Evolutionary conservation across 2,797 vertebrate species (phyloP).

Genomic region (Sebastes wilsoni): DNA sequence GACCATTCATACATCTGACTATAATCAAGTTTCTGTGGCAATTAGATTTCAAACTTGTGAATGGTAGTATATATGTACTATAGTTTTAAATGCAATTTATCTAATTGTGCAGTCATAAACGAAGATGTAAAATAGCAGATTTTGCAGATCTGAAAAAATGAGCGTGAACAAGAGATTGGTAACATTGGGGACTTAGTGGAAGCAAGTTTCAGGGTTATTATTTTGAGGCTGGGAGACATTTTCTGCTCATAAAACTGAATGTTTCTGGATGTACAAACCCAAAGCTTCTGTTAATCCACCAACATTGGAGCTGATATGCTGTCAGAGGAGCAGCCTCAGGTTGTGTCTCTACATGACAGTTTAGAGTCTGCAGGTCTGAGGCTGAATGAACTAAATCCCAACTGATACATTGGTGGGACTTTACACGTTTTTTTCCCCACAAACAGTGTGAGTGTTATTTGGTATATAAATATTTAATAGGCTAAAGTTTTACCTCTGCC

Average conservation of each 20-base stretch:
- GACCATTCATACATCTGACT: background rate
- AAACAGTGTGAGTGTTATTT: background rate
- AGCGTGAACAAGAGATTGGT: background rate
- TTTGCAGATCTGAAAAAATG: background rate
- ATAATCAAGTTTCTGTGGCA: background rate
- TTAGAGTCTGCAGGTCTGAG: background rate
- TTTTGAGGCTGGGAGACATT: background rate
- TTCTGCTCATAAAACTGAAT: background rate
- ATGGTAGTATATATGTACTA: background rate
- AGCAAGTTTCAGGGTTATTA: background rate
- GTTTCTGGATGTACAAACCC: background rate
- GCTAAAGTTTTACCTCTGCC: background rate
- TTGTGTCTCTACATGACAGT: slow-evolving; percentile 10
- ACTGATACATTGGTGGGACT: background rate
- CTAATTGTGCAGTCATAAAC: background rate
- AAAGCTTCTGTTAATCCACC: slow-evolving; percentile 4
- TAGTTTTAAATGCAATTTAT: background rate
- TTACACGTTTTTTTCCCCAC: background rate
- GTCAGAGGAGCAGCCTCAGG: slow-evolving; percentile 15
- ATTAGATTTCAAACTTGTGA: background rate
- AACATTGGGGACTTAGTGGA: background rate
- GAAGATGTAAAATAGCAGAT: background rate
- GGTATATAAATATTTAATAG: background rate
- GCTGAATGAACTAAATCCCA: background rate
- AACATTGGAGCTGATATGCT: background rate